Conservation (phyloP, 2,888 invertebrate species). For the Panzeria rudis region DNA sequence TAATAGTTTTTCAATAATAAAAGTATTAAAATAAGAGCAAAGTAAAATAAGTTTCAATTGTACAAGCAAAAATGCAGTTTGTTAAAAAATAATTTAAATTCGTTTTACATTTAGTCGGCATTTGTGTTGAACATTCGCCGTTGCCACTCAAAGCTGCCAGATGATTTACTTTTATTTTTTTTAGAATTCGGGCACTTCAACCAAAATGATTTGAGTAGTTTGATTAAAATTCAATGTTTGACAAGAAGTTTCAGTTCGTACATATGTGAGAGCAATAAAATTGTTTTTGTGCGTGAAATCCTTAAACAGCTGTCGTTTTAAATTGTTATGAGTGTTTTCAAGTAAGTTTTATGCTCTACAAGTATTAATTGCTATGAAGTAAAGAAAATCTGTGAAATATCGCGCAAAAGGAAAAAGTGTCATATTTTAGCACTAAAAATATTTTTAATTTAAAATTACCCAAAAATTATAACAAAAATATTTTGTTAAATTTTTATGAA, state of each 20-base stretch:
- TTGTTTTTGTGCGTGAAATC: not conserved
- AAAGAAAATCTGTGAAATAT: not conserved
- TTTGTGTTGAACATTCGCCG: constrained; percentile 41
- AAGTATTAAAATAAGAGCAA: not conserved
- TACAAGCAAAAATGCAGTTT: constrained; percentile 26
- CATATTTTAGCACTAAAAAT: not conserved
- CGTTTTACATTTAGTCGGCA: constrained; percentile 12
- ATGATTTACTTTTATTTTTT: constrained; percentile 31
- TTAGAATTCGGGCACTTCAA: not conserved
- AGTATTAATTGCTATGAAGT: not conserved
- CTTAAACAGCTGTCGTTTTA: constrained; percentile 43
- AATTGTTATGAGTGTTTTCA: not conserved
- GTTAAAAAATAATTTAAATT: not conserved
- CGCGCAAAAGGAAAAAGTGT: not conserved
- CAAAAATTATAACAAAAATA: no score
- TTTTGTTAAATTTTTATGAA: not conserved
- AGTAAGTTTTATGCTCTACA: not conserved
- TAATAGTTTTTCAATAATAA: constrained; percentile 40
- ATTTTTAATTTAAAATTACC: not conserved
- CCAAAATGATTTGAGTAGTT: constrained; percentile 4
- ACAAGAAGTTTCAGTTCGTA: not conserved
- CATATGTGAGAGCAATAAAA: not conserved
- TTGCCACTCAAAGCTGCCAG: constrained; percentile 55
- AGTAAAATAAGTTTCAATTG: not conserved
- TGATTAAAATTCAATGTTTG: not conserved